Base-by-base conservation (phyloP, 2,113 vertebrate species). In the Tachycineta bicolor region DNA sequence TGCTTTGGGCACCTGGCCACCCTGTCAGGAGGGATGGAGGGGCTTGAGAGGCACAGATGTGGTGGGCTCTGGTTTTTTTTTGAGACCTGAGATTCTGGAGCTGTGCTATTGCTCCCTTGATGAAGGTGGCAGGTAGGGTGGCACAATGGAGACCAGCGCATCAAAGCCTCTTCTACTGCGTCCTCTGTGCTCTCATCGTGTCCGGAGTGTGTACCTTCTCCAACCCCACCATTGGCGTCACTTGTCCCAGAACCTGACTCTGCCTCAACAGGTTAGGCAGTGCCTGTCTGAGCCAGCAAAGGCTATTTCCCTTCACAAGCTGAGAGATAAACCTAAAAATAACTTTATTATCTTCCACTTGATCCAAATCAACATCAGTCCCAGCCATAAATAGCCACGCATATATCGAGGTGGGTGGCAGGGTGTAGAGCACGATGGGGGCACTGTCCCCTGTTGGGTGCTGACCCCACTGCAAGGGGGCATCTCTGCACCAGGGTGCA, bases 291-390 rank as follows among this genome's bases (percentile, higher is more conserved):
- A 83, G 63, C 74, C 92, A 92, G 77, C 46, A 76, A 84, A 96
- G 74, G 80, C 78, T 81, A 46, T 79, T 91, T 88, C 52, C 60
- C 49, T 59, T 59, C 68, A n/a, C 7, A 0, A 67, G 41, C 84
- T 58, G 75, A 79, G 71, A 67, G 76, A 77, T 62, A 84, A 92
- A 85, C 37, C 92, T 97, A 93, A 93, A 96, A 96, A 96, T 93
- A 97, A 39, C 86, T 29, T 41, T 16, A 29, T 91, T 94, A 94
- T 86, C 79, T 79, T 71, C 63, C 14, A 65, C 58, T 87, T 65
- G 46, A 90, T 81, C 79, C 70, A 73, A 93, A 79, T 76, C 71
- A 91, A 81, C 65, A 34, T 11, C 84, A 68, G 79, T 21, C 68
- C 39, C n/a, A 52, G 77, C 87, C 93, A 90, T 74, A 80, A 93